These are phyloP conservation scores for Ceyx erithaca DNA, from an alignment of 2,797 vertebrate species.

Conservation along the genomic window DNA sequence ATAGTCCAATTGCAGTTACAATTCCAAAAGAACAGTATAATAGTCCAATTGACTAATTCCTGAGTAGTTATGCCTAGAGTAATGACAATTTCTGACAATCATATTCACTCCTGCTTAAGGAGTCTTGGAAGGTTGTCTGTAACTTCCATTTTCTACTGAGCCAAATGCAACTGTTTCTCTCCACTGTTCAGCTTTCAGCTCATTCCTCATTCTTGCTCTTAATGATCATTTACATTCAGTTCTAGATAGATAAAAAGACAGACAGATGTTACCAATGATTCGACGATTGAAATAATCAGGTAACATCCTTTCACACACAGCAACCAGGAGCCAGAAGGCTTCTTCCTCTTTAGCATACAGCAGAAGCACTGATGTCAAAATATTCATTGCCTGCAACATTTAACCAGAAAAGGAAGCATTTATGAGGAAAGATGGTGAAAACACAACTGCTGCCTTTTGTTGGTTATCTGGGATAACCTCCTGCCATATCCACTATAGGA, in stretches of 20 bases:
- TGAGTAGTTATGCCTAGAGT: neutral
- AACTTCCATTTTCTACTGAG: neutral
- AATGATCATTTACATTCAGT: neutral
- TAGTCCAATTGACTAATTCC: neutral
- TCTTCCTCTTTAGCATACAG: conserved; percentile 98
- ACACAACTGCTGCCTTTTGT: neutral
- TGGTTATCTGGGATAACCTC: neutral
- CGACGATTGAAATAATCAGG: conserved; percentile 96
- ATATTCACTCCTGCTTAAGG: neutral
- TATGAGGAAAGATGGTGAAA: neutral
- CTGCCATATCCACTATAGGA: neutral
- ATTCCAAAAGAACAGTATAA: neutral
- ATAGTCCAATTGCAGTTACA: neutral
- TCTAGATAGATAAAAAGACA: conserved; percentile 1
- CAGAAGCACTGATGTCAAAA: conserved; percentile 94
- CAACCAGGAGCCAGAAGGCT: conserved; percentile 96
- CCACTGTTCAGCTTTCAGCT: neutral
- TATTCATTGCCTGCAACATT: conserved; percentile 93
- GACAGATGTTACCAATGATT: conserved; percentile 88
- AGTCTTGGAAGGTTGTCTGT: neutral
- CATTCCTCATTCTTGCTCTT: neutral
- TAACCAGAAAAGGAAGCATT: neutral
- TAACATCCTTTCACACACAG: conserved; percentile 95
- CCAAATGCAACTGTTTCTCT: neutral
- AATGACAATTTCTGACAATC: neutral